Evolutionary conservation across 2,888 invertebrate genomes (phyloP).

Genomic region (Alviniconcha strummeri): DNA sequence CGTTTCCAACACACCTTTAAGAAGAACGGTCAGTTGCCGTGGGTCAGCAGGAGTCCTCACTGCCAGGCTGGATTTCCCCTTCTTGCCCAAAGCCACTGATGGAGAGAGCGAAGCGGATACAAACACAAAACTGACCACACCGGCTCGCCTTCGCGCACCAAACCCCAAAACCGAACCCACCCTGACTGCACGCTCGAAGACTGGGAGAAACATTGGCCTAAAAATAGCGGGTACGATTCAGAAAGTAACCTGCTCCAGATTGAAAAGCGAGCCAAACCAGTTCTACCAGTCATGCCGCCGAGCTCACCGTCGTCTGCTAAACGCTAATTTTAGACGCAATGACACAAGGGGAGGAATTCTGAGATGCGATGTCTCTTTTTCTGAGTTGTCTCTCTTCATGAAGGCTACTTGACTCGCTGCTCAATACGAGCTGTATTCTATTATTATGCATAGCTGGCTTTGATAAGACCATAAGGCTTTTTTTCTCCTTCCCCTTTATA

Average conservation of each 20-base stretch:
- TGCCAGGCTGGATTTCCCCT: neutral
- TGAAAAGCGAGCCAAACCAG: slow-evolving; percentile 29
- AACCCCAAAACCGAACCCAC: slow-evolving; percentile 5
- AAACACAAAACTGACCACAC: slow-evolving; percentile 1
- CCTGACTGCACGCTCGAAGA: slow-evolving; percentile 24
- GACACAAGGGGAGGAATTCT: neutral
- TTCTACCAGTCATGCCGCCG: slow-evolving; percentile 21
- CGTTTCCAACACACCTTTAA: neutral
- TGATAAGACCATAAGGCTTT: neutral
- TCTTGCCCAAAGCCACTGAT: neutral
- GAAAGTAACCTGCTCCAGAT: neutral
- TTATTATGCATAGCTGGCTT: neutral
- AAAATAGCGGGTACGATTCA: slow-evolving; percentile 24
- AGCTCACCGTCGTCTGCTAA: slow-evolving; percentile 26
- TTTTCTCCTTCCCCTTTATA: neutral
- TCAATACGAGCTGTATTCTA: too few relatives aligned
- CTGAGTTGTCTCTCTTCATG: neutral
- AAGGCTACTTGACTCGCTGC: neutral
- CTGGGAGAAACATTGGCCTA: slow-evolving; percentile 26
- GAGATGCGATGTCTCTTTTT: neutral
- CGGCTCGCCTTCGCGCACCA: neutral
- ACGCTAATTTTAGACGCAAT: slow-evolving; percentile 12
- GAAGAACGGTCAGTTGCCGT: neutral
- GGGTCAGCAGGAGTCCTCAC: neutral
- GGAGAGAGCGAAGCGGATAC: neutral